A percentile compares a stretch with the other conserved stretches of the same genome.
Conservation (phyloP, 30 jellyfish, hydroid and myxozoan species). For the Turritopsis dohrnii region DNA sequence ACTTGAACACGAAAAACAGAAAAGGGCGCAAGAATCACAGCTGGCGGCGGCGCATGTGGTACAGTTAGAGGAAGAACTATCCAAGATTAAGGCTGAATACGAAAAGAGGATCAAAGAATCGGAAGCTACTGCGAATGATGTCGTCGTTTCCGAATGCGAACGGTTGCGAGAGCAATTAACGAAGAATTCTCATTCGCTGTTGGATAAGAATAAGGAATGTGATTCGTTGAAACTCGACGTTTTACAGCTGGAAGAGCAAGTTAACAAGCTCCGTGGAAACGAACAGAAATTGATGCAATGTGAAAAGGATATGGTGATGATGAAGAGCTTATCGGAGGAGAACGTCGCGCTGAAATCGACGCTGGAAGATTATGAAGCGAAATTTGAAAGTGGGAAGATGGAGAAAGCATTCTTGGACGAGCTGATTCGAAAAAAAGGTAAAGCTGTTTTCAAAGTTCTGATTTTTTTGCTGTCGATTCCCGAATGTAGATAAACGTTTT, state of each 20-base stretch:
- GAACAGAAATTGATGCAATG: neutral
- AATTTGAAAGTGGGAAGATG: conserved; percentile 10
- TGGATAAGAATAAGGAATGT: conserved; percentile 29
- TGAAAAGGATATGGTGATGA: neutral
- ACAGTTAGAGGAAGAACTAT: neutral
- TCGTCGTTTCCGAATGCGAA: conserved; percentile 14
- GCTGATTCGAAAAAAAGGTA: conserved; percentile 10
- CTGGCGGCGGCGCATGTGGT: neutral
- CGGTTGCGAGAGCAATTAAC: conserved; percentile 24
- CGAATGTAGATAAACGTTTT: too few relatives aligned
- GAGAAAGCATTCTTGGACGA: conserved; percentile 17
- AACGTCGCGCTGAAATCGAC: neutral
- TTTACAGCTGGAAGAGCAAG: conserved; percentile 29
- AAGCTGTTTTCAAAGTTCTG: neutral
- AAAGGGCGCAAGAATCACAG: conserved; percentile 12
- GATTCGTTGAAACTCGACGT: conserved; percentile 26
- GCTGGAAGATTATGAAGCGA: conserved; percentile 31
- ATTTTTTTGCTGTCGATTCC: neutral
- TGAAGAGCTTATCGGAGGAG: neutral
- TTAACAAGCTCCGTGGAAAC: neutral
- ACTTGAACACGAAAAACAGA: neutral
- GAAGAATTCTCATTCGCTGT: conserved; percentile 20
- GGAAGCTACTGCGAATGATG: conserved; percentile 1
- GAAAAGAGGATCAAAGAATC: conserved; percentile 1
- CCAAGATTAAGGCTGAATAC: neutral